Base-by-base conservation (phyloP, 1,140 invertebrate species). In the Trachelipus rathkii region DNA sequence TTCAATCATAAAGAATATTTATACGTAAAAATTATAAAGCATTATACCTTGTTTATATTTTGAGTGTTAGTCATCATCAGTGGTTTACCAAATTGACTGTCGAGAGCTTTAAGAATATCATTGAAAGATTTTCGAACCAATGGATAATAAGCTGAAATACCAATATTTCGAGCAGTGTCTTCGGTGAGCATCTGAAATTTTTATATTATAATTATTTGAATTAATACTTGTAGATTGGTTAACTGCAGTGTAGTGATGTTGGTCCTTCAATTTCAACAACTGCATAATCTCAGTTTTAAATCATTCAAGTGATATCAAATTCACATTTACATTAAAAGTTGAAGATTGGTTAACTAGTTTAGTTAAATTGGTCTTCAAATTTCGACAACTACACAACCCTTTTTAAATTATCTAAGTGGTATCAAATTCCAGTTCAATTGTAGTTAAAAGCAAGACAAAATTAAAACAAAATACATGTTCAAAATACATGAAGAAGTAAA, bases 21-120 rank as follows among this genome's bases (percentile, higher is more conserved):
- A 33, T 6, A 33, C 33, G 6, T 33, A 33, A 33, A 33, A 33
- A 33, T 3, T 33, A 33, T 6, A 33, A 33, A 33, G 33, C 33
- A 1, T 3, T 33, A 3, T 82, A 86, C 85, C 84, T 98, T 98
- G 78, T 96, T 97, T 24, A 95, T 91, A 86, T 97, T 98, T 84
- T 97, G 95, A 0, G 93, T 92, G 81, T 94, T 95, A 0, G 96
- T 99, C 89, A 97, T 91, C 90, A 99, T 94, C 21, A 99, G 85
- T 0, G 96, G 95, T 53, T 95, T 88, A 0, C 97, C 97, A 83
- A 98, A 98, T 84, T 98, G 95, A 0, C 92, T 89, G 85, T 99
- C 97, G n/a, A 99, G 85, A 2, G 96, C 95, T 73, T 95, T 87
- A 23, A 99, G 84, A 77, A 99, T 99, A 82, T 97, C 95, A 44